Percentiles rank a stretch among this genome's conserved stretches.
These are phyloP conservation scores for Phocides pigmalion DNA, from an alignment of 1,140 invertebrate genomes.

Conservation along the genomic window DNA sequence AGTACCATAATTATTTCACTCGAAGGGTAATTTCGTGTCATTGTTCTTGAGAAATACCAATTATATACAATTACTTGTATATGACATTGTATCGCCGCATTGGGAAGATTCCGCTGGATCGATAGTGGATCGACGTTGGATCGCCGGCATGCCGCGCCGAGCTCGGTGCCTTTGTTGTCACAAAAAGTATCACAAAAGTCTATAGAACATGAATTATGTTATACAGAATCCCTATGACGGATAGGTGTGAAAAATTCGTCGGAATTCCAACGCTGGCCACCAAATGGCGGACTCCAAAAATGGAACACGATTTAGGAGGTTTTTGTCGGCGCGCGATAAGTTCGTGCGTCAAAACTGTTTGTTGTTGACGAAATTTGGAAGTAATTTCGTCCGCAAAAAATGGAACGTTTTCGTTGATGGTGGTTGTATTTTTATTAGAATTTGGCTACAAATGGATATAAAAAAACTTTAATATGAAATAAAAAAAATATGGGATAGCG, in stretches of 20 bases:
- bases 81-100: constrained; percentile 73
- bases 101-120: constrained; percentile 60
- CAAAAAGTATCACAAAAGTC: constrained; percentile 70
- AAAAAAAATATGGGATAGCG: too few relatives aligned
- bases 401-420: not conserved
- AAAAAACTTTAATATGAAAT: too few relatives aligned
- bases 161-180: constrained; percentile 45
- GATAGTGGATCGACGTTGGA: constrained; percentile 70
- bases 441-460: too few relatives aligned
- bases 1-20: constrained; percentile 77
- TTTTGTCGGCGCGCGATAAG: constrained; percentile 2
- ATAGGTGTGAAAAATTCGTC: constrained; percentile 64
- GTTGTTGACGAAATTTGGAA: constrained; percentile 17
- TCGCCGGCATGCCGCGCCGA: constrained; percentile 50
- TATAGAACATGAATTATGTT: constrained; percentile 47
- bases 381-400: constrained; percentile 11
- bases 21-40: constrained; percentile 78
- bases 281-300: constrained; percentile 4
- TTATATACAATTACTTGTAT: constrained; percentile 83
- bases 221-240: constrained; percentile 47
- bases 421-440: not conserved
- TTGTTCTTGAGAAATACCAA: constrained; percentile 82
- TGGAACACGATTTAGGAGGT: constrained; percentile 2
- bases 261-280: constrained; percentile 20
- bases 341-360: constrained; percentile 27